Evolutionary conservation across 2,113 vertebrate genomes (phyloP).

Genomic region (Rhinoptilus africanus): DNA sequence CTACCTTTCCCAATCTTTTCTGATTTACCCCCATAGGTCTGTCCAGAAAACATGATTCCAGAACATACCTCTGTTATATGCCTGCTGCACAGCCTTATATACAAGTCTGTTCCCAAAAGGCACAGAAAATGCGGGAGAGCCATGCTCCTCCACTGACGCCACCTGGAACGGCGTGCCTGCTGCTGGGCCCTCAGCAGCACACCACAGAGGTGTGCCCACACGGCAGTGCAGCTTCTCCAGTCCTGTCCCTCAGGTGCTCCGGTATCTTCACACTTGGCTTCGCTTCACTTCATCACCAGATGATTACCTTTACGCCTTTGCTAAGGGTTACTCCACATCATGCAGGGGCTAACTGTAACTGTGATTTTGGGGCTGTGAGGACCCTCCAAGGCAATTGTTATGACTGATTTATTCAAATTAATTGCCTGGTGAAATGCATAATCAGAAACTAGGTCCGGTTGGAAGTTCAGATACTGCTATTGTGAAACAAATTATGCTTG

Average conservation of each 20-base stretch:
- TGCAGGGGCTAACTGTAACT: background rate
- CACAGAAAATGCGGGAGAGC: background rate
- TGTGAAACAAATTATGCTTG: background rate
- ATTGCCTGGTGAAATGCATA: background rate
- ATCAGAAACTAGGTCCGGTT: background rate
- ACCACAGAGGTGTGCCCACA: background rate
- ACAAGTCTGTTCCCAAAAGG: background rate
- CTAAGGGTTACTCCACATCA: background rate
- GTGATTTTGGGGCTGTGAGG: background rate
- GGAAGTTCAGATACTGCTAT: background rate
- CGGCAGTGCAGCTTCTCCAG: background rate
- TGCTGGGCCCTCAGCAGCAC: background rate
- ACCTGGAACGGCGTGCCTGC: background rate
- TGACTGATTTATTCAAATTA: background rate
- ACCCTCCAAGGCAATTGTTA: background rate
- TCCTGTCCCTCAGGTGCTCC: background rate
- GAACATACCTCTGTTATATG: background rate
- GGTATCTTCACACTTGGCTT: background rate
- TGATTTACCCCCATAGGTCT: background rate
- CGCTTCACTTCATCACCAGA: background rate
- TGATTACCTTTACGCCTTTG: background rate
- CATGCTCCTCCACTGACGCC: background rate
- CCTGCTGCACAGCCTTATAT: background rate
- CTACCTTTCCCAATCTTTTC: background rate
- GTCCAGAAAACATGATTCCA: background rate